Percentiles rank a stretch among this genome's conserved stretches.
Evolutionary conservation across 2,113 vertebrate genomes (phyloP).

Genomic region (Anhinga anhinga): DNA sequence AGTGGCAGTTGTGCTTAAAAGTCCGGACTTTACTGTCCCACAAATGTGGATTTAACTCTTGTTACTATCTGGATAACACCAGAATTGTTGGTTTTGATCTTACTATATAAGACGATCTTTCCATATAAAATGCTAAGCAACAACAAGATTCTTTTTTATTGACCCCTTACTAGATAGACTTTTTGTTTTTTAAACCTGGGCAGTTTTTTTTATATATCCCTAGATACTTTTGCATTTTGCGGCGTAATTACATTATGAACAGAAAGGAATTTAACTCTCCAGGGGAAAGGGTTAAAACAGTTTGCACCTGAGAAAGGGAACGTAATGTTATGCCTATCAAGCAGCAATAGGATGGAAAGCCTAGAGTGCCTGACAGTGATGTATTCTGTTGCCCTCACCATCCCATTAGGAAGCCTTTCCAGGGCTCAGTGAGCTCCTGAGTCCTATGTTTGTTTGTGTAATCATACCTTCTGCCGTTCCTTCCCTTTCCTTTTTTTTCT

Average conservation of each 20-base stretch:
- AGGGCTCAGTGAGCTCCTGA: not conserved
- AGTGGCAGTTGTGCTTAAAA: not conserved
- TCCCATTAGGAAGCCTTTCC: not conserved
- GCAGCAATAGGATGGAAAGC: not conserved
- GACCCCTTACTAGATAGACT: not conserved
- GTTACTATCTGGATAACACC: not conserved
- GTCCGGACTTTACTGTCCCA: not conserved
- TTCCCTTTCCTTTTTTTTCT: not conserved
- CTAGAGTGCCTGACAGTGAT: not conserved
- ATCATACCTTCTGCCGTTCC: not conserved
- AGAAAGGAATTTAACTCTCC: slow-evolving; percentile 22
- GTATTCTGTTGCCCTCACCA: not conserved
- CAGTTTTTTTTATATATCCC: not conserved
- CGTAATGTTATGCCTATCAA: not conserved
- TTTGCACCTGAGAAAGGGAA: slow-evolving; percentile 40
- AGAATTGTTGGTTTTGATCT: not conserved
- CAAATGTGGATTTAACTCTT: not conserved
- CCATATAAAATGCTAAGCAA: not conserved
- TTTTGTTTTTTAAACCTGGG: not conserved
- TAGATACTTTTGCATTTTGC: not conserved
- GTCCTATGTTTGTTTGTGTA: not conserved
- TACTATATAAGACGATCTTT: not conserved
- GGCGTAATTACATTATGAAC: slow-evolving; percentile 52
- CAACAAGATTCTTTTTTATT: not conserved
- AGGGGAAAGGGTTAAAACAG: slow-evolving; percentile 22